These are phyloP conservation scores for Pterostichus niger DNA, from an alignment of 2,888 invertebrate genomes.

Conservation along the genomic window DNA sequence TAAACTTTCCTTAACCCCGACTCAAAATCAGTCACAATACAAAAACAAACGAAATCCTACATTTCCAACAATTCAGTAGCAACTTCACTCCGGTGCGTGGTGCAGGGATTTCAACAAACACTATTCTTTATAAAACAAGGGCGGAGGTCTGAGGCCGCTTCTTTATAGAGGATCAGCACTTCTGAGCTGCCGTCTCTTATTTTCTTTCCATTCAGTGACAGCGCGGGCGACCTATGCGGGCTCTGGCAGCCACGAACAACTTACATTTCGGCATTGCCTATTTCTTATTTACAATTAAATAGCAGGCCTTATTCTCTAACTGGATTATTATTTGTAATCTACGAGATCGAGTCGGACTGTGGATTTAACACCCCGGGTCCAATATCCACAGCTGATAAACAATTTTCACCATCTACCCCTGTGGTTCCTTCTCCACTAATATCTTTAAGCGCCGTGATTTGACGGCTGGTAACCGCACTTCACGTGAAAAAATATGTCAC, in stretches of 20 bases:
- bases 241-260: neutral
- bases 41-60: constrained; percentile 40
- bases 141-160: constrained; percentile 22
- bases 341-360: no score
- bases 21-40: constrained; percentile 40
- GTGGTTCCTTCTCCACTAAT: no score
- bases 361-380: no score
- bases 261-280: neutral
- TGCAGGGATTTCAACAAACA: constrained; percentile 31
- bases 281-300: neutral
- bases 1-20: constrained; percentile 28
- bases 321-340: no score
- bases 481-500: no score
- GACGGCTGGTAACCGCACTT: no score
- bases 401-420: no score
- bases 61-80: constrained; percentile 14
- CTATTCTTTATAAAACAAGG: constrained; percentile 39
- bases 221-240: constrained; percentile 6
- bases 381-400: no score
- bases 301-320: no score
- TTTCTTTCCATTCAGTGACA: constrained; percentile 36
- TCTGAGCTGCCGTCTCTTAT: constrained; percentile 35
- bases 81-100: constrained; percentile 4
- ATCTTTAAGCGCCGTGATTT: no score
- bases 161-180: constrained; percentile 44